phyloP scores from a whole-genome alignment of 2,888 invertebrate species.

The Orthosia incerta region DNA sequence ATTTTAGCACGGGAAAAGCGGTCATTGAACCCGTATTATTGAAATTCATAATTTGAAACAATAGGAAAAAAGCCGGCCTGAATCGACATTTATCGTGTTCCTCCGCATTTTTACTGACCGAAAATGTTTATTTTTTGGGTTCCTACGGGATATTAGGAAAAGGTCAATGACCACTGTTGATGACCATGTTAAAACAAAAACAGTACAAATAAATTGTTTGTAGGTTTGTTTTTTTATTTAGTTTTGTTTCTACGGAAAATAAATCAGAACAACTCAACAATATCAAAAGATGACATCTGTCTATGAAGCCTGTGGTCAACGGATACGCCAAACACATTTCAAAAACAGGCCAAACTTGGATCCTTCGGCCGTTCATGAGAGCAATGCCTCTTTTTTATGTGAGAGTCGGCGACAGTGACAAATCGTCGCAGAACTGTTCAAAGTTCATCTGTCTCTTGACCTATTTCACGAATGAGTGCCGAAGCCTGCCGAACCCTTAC shows the following conservation, averaged over 20 bases:
- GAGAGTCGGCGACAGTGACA: slow-evolving; percentile 64
- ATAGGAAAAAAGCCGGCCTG: no score
- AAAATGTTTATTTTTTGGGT: no score
- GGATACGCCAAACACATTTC: slow-evolving; percentile 49
- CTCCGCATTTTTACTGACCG: no score
- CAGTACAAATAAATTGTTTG: no score
- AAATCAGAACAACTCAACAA: slow-evolving; percentile 3
- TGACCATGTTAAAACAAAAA: no score
- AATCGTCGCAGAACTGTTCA: slow-evolving; percentile 68
- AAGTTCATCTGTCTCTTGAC: slow-evolving; percentile 73
- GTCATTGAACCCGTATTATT: no score
- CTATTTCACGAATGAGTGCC: slow-evolving; percentile 71
- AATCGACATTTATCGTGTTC: no score
- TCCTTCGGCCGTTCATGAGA: slow-evolving; percentile 40
- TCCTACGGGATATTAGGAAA: no score
- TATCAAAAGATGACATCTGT: slow-evolving; percentile 34
- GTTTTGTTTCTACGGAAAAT: not conserved
- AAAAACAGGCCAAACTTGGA: slow-evolving; percentile 44
- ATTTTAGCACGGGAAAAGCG: no score
- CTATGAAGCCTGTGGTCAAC: slow-evolving; percentile 40
- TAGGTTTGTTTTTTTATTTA: no score
- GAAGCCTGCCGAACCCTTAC: slow-evolving; percentile 68
- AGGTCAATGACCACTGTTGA: no score
- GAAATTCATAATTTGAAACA: no score
- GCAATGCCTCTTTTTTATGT: slow-evolving; percentile 64